A percentile compares a stretch with the other conserved stretches of the same genome.
phyloP scores from a whole-genome alignment of 2,888 invertebrate genomes.

The Odontocerum albicorne region DNA sequence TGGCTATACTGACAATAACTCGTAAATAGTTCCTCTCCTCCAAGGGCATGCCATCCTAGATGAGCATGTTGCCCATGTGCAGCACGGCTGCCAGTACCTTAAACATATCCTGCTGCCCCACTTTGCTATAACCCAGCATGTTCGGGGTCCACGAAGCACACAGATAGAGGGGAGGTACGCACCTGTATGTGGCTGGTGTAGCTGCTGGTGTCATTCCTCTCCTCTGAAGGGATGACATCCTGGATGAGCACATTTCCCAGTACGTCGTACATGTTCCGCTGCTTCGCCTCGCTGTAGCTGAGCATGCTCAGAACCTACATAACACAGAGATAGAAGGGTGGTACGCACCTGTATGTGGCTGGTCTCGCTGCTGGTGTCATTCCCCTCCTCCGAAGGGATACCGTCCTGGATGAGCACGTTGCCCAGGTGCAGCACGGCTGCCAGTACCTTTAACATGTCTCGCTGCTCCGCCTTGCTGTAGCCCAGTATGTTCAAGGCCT shows the following conservation, averaged over 20 bases:
- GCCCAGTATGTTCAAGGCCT: conserved; percentile 76
- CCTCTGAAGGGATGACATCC: conserved; percentile 52
- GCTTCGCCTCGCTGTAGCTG: conserved; percentile 76
- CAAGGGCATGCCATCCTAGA: conserved; percentile 52
- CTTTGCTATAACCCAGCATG: conserved; percentile 77
- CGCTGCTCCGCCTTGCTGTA: conserved; percentile 74
- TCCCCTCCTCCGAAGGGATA: conserved; percentile 49
- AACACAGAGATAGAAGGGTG: no score
- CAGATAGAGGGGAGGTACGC: no score
- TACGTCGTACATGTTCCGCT: conserved; percentile 80
- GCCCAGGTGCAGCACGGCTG: conserved; percentile 90
- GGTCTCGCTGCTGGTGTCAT: conserved; percentile 59
- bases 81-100: conserved; percentile 85
- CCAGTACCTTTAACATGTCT: conserved; percentile 82
- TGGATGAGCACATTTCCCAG: conserved; percentile 83
- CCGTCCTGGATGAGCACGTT: conserved; percentile 69
- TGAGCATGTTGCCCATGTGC: conserved; percentile 87
- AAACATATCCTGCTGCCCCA: conserved; percentile 79
- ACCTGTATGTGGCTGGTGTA: conserved; percentile 70
- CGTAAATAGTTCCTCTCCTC: conserved; percentile 49
- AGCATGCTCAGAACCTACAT: conserved; percentile 70
- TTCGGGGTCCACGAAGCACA: conserved; percentile 66
- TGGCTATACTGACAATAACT: no score
- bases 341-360: conserved; percentile 68
- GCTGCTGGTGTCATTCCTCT: conserved; percentile 46